These are phyloP conservation scores for Manduca sexta DNA, from an alignment of 1,140 invertebrate species.

Conservation along the genomic window DNA sequence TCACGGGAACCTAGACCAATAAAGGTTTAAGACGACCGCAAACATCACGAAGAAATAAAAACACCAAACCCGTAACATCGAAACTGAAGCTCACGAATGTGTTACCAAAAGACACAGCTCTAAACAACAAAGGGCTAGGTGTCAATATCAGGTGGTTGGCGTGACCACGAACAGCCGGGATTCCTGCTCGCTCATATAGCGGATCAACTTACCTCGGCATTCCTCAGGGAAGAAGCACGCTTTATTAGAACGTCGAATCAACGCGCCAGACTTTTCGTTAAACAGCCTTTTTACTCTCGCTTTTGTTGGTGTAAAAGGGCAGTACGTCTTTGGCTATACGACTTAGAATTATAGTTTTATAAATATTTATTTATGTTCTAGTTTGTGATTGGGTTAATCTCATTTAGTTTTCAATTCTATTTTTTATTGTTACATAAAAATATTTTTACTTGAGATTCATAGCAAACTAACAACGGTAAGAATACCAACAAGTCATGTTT, in stretches of 20 bases:
- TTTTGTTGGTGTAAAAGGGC: too few species aligned
- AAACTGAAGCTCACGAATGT: slow-evolving; percentile 36
- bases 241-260: slow-evolving; percentile 43
- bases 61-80: slow-evolving; percentile 25
- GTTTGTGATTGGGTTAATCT: background rate
- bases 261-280: slow-evolving; percentile 32
- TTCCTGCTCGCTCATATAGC: slow-evolving; percentile 42
- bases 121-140: slow-evolving; percentile 31
- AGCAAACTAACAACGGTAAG: background rate
- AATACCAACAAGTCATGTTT: background rate
- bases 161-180: slow-evolving; percentile 44
- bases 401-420: too few species aligned
- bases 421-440: background rate
- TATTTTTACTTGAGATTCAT: background rate
- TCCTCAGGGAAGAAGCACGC: slow-evolving; percentile 37
- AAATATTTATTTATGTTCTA: background rate
- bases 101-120: slow-evolving; percentile 16
- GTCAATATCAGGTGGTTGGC: slow-evolving; percentile 53
- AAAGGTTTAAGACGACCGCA: too few species aligned
- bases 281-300: slow-evolving; percentile 14
- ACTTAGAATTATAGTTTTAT: too few species aligned
- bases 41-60: slow-evolving; percentile 23
- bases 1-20: too few species aligned
- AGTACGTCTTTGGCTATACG: too few species aligned
- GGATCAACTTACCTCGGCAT: slow-evolving; percentile 50